Conservation (phyloP, 2,113 vertebrate species). For the Clarias gariepinus region DNA sequence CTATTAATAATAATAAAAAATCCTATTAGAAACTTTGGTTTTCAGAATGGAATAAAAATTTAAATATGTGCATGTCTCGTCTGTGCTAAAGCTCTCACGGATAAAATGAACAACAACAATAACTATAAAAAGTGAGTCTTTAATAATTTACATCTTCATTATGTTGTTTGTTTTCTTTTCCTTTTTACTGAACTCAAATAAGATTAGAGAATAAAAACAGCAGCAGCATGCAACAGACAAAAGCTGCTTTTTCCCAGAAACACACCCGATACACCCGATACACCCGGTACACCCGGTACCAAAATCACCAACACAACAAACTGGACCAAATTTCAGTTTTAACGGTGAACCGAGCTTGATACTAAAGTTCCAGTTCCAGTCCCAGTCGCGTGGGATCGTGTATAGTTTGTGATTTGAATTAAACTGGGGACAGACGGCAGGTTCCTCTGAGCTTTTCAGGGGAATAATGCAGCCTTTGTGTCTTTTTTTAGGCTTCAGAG, state of each 20-base stretch:
- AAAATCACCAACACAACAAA: not conserved
- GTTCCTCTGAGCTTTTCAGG: not conserved
- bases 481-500: slow-evolving; percentile 58
- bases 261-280: not conserved
- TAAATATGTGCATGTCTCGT: not conserved
- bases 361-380: not conserved
- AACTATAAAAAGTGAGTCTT: not conserved
- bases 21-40: not conserved
- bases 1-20: not conserved
- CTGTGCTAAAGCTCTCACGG: not conserved
- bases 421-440: not conserved
- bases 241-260: no score
- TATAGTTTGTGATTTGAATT: not conserved
- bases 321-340: not conserved
- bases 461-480: slow-evolving; percentile 22
- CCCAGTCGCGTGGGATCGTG: not conserved
- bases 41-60: not conserved
- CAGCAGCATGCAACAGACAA: not conserved
- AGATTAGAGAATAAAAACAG: not conserved
- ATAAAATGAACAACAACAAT: not conserved
- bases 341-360: not conserved
- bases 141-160: not conserved
- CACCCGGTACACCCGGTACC: no score
- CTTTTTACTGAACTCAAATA: not conserved
- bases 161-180: not conserved